Evolutionary conservation across 2,888 invertebrate genomes (phyloP).

Genomic region (Cephus pygmeus): DNA sequence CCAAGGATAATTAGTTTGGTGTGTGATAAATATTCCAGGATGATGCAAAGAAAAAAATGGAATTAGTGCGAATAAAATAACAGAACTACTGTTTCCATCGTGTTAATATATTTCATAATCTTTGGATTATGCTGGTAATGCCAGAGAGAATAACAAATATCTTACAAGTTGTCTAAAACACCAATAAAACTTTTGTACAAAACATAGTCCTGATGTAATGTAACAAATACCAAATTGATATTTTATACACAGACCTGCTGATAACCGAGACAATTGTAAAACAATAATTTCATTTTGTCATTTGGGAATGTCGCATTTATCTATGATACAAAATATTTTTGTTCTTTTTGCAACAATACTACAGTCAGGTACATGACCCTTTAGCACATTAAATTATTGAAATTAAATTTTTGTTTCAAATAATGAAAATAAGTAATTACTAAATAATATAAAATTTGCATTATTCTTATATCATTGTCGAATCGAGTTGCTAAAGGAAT

Average conservation of each 20-base stretch:
- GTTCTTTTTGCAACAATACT: too few species aligned
- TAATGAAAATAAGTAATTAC: too few species aligned
- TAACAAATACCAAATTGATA: too few species aligned
- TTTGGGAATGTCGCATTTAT: background rate
- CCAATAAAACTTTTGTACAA: background rate
- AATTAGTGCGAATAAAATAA: background rate
- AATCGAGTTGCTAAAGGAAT: constrained; percentile 15
- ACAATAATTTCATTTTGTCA: background rate
- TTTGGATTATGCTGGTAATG: constrained; percentile 4
- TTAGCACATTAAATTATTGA: too few species aligned
- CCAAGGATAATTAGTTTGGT: constrained; percentile 40
- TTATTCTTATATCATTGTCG: constrained; percentile 19
- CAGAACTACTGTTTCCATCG: background rate
- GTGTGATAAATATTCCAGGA: too few species aligned
- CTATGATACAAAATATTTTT: background rate
- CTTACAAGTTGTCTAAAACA: background rate
- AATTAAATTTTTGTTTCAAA: too few species aligned
- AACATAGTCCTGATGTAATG: too few species aligned
- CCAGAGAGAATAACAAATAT: too few species aligned
- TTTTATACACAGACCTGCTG: too few species aligned
- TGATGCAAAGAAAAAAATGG: too few species aligned
- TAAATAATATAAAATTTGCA: background rate
- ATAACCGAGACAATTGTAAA: background rate
- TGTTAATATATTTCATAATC: constrained; percentile 7
- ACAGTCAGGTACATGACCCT: constrained; percentile 34